Percentiles rank a stretch among this genome's conserved stretches.
These are phyloP conservation scores for Echinarachnius parma DNA, from an alignment of 53 echinoderm and acorn worm genomes.

Conservation along the genomic window DNA sequence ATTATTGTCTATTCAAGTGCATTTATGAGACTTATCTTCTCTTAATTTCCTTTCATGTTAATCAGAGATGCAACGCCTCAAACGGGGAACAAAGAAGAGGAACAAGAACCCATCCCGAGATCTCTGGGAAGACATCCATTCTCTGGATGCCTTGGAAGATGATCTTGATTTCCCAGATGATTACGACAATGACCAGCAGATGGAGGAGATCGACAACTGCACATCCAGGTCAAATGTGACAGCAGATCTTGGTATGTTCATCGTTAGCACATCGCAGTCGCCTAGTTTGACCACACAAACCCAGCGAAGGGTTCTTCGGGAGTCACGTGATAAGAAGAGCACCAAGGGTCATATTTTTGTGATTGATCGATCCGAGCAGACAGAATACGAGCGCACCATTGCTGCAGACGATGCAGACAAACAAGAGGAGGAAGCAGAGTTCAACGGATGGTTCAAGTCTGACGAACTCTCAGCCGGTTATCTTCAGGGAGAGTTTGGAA, in stretches of 20 bases:
- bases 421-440: no score
- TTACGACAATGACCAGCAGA: neutral
- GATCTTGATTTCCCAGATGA: neutral
- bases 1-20: no score
- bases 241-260: conserved; percentile 13
- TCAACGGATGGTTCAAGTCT: no score
- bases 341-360: no score
- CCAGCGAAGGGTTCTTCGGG: no score
- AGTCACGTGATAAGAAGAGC: no score
- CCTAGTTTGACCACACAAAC: no score
- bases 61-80: neutral
- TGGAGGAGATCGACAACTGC: neutral
- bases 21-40: no score
- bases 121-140: neutral
- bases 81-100: conserved; percentile 22
- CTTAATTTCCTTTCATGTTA: neutral
- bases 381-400: no score
- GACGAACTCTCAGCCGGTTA: conserved; percentile 3
- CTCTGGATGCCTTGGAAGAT: neutral
- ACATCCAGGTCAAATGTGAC: conserved; percentile 14
- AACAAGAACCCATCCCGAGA: conserved; percentile 4
- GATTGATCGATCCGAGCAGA: no score
- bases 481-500: conserved; percentile 44
- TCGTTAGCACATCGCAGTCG: neutral
- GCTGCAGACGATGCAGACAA: no score